These are phyloP conservation scores for Myotis myotis DNA, from an alignment of 2,797 vertebrate species.

Conservation along the genomic window DNA sequence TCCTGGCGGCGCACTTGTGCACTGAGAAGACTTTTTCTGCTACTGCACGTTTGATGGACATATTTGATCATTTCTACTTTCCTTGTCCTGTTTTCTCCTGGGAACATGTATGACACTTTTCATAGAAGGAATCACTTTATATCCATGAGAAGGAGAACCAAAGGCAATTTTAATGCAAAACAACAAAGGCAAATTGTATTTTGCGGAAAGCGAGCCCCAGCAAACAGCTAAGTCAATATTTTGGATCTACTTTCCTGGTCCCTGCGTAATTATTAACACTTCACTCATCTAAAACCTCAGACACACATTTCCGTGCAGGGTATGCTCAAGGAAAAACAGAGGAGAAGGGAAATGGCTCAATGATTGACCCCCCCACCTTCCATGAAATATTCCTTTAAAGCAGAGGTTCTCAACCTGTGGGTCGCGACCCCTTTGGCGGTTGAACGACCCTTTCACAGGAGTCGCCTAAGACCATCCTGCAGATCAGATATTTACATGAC, in stretches of 20 bases:
- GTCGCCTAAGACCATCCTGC: too few species aligned
- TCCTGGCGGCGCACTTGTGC: background rate
- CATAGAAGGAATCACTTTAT: conserved; percentile 17
- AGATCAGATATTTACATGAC: too few species aligned
- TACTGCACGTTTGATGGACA: background rate
- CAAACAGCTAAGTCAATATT: conserved; percentile 17
- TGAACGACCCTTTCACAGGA: too few species aligned
- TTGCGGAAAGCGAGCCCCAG: conserved; percentile 24
- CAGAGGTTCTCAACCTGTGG: too few species aligned
- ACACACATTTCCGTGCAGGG: conserved; percentile 48
- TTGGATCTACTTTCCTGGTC: background rate
- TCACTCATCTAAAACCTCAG: conserved; percentile 3
- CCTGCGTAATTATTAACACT: conserved; percentile 30
- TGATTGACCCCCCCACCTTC: conserved; percentile 74
- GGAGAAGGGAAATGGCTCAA: conserved; percentile 74
- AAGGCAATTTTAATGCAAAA: conserved; percentile 46
- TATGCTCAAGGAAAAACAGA: conserved; percentile 52
- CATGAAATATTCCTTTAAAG: conserved; percentile 45
- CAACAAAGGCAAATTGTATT: conserved; percentile 42
- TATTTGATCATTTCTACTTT: conserved; percentile 59
- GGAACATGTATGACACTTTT: conserved; percentile 48
- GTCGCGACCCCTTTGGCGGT: too few species aligned
- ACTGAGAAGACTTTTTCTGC: conserved; percentile 19
- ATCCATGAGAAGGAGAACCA: conserved; percentile 47
- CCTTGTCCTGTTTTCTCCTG: conserved; percentile 56